Evolutionary conservation across 2,888 invertebrate genomes (phyloP).

Genomic region (Melitaea athalia): DNA sequence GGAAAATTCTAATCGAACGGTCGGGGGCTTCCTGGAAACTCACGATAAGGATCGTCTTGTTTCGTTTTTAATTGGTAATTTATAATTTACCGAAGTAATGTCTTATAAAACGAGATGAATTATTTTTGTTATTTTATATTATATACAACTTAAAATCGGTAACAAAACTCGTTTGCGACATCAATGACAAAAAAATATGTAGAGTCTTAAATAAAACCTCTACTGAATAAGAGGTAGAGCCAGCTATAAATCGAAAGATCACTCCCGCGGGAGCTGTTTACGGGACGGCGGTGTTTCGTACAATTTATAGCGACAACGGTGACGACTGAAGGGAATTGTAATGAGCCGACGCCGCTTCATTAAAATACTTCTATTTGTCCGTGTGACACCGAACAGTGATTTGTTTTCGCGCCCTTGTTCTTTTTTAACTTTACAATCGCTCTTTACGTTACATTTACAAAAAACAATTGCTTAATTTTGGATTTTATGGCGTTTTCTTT

Average conservation of each 20-base stretch:
- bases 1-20: constrained; percentile 16
- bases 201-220: neutral
- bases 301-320: constrained; percentile 59
- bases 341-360: constrained; percentile 67
- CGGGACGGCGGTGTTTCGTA: constrained; percentile 52
- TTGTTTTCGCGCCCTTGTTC: constrained; percentile 63
- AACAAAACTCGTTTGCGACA: neutral
- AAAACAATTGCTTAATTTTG: constrained; percentile 29
- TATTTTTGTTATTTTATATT: neutral
- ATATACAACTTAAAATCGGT: neutral
- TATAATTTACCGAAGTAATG: neutral
- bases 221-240: constrained; percentile 5
- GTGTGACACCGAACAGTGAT: constrained; percentile 64
- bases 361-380: constrained; percentile 75
- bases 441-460: constrained; percentile 37
- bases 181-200: neutral
- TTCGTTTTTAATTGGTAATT: constrained; percentile 1
- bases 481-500: constrained; percentile 13
- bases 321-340: constrained; percentile 62
- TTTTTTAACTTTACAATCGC: constrained; percentile 43
- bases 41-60: constrained; percentile 5
- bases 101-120: neutral
- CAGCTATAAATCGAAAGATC: constrained; percentile 51
- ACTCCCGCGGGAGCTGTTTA: constrained; percentile 59
- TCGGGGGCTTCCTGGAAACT: constrained; percentile 3